phyloP scores from a whole-genome alignment of 2,888 invertebrate species.

The Boloria selene region DNA sequence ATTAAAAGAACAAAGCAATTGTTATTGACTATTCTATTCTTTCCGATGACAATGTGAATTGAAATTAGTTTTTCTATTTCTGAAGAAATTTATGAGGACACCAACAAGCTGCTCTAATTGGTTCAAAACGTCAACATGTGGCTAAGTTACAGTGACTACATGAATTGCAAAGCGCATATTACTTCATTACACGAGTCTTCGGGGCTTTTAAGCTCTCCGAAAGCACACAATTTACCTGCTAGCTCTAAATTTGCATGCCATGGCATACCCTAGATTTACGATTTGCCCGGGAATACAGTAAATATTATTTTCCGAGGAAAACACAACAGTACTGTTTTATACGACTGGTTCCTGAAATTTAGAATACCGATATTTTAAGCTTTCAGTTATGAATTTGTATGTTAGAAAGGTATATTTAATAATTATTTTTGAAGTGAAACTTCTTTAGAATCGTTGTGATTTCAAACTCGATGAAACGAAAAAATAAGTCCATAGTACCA shows the following conservation, averaged over 20 bases:
- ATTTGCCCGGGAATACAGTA: slow-evolving; percentile 30
- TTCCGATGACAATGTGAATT: background rate
- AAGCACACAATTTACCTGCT: slow-evolving; percentile 40
- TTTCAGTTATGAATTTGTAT: too few species aligned
- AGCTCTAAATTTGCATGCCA: slow-evolving; percentile 41
- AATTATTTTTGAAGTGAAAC: too few species aligned
- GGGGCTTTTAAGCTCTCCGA: slow-evolving; percentile 35
- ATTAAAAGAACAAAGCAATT: too few species aligned
- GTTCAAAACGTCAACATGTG: slow-evolving; percentile 26
- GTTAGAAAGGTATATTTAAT: too few species aligned
- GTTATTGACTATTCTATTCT: background rate
- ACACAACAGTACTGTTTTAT: slow-evolving; percentile 3
- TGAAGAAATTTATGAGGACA: slow-evolving; percentile 10
- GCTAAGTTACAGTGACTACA: slow-evolving; percentile 22
- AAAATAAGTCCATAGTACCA: too few species aligned
- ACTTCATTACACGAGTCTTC: slow-evolving; percentile 36
- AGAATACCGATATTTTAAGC: too few species aligned
- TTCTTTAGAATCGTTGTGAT: too few species aligned
- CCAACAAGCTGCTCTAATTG: slow-evolving; percentile 22
- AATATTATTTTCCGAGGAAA: slow-evolving; percentile 12
- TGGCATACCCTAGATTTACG: slow-evolving; percentile 39
- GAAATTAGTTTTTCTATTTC: slow-evolving; percentile 7
- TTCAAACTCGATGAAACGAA: too few species aligned
- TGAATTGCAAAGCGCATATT: slow-evolving; percentile 30
- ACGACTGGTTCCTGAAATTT: background rate